phyloP scores from a whole-genome alignment of 2,797 vertebrate genomes.

The Brachymystax lenok region DNA sequence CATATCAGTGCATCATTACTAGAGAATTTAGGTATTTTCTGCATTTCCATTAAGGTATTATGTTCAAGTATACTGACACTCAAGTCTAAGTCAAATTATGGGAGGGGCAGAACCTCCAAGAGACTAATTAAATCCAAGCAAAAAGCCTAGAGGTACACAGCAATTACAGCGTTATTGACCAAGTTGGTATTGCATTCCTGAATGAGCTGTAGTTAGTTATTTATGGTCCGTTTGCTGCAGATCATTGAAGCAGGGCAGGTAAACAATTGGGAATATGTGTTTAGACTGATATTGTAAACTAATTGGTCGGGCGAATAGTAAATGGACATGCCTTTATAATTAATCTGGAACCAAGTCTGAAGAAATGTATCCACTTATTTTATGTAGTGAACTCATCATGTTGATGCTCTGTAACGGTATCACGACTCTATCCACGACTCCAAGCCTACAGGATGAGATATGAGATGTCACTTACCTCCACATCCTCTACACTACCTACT shows the following conservation, averaged over 20 bases:
- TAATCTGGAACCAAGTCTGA: background rate
- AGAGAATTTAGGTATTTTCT: background rate
- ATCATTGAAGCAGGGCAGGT: background rate
- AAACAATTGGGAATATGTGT: background rate
- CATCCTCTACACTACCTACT: background rate
- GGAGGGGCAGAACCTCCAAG: background rate
- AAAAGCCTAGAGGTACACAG: background rate
- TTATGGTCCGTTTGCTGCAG: background rate
- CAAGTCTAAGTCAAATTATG: background rate
- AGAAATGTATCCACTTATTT: background rate
- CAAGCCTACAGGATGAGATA: background rate
- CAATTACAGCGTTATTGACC: constrained; percentile 2
- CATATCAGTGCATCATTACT: background rate
- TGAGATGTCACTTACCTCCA: background rate
- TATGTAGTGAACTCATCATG: background rate
- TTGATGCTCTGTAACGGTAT: background rate
- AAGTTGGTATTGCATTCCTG: background rate
- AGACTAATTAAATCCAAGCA: background rate
- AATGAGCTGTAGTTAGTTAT: background rate
- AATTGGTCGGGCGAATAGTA: background rate
- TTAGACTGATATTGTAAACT: constrained; percentile 1
- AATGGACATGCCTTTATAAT: background rate
- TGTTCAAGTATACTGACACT: background rate
- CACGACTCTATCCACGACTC: background rate
- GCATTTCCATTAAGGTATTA: background rate